Evolutionary conservation across 2,888 invertebrate species (phyloP).

Genomic region (Plebejus melissa): DNA sequence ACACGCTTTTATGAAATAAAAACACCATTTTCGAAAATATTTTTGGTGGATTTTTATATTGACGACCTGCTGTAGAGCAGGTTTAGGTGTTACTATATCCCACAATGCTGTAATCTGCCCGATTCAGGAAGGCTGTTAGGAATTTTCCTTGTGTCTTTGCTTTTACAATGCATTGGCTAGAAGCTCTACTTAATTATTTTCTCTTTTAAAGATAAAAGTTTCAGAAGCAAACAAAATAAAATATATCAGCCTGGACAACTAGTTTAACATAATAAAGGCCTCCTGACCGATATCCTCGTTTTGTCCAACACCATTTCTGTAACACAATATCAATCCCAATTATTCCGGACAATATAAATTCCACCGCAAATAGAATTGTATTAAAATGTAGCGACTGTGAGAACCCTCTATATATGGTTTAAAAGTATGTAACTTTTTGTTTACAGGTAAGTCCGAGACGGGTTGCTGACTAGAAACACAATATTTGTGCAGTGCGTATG

Average conservation of each 20-base stretch:
- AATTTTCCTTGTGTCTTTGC: background rate
- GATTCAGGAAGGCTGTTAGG: background rate
- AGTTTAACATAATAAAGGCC: conserved; percentile 16
- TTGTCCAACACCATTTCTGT: conserved; percentile 17
- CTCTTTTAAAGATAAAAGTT: background rate
- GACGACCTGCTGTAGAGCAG: background rate
- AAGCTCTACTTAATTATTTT: background rate
- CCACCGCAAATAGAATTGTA: conserved; percentile 4
- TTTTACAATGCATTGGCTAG: background rate
- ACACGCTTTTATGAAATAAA: background rate
- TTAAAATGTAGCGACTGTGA: conserved; percentile 25
- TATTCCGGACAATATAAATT: conserved; percentile 7
- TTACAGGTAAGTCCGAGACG: conserved; percentile 42
- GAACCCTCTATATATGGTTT: conserved; percentile 21
- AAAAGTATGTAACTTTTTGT: conserved; percentile 34
- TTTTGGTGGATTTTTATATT: background rate
- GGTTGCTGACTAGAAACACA: conserved; percentile 40
- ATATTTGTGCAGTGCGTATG: conserved; percentile 38
- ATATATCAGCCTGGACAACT: background rate
- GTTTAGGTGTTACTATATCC: background rate
- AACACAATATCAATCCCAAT: conserved; percentile 17
- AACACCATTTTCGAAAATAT: background rate
- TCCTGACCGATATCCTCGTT: conserved; percentile 9
- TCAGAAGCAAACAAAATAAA: background rate
- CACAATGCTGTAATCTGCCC: background rate